Percentiles rank a stretch among this genome's conserved stretches.
Conservation (phyloP, 2,113 vertebrate genomes). For the Melospiza georgiana region DNA sequence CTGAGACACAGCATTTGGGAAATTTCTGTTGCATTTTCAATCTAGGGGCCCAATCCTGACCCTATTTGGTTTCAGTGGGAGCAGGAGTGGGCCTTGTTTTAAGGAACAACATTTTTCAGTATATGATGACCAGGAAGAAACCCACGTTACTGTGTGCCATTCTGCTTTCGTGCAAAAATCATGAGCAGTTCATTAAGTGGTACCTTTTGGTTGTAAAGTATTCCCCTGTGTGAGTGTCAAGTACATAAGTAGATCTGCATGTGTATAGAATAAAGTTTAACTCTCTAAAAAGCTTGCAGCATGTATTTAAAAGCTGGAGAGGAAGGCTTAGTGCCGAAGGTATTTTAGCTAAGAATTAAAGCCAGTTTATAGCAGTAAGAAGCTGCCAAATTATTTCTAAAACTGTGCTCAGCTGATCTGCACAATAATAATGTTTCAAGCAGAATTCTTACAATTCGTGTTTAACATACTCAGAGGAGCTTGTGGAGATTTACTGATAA, state of each 20-base stretch:
- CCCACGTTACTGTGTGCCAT: fast-evolving
- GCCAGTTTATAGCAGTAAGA: neutral
- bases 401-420: conserved; percentile 39
- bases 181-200: neutral
- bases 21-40: neutral
- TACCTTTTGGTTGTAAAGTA: neutral
- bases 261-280: neutral
- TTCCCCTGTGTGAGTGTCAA: neutral
- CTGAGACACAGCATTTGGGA: neutral
- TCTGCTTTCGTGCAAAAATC: neutral
- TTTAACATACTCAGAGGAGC: conserved; percentile 33
- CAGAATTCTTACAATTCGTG: conserved; percentile 30
- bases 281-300: conserved; percentile 9
- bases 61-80: neutral
- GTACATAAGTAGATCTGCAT: neutral
- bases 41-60: neutral
- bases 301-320: neutral
- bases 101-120: neutral
- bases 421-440: conserved; percentile 35
- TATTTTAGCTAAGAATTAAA: conserved; percentile 49
- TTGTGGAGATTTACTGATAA: conserved; percentile 40
- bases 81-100: neutral
- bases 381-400: conserved; percentile 37
- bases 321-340: conserved; percentile 6
- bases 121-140: neutral